Base-by-base conservation (phyloP, 2,113 vertebrate genomes). In the Atractosteus spatula region DNA sequence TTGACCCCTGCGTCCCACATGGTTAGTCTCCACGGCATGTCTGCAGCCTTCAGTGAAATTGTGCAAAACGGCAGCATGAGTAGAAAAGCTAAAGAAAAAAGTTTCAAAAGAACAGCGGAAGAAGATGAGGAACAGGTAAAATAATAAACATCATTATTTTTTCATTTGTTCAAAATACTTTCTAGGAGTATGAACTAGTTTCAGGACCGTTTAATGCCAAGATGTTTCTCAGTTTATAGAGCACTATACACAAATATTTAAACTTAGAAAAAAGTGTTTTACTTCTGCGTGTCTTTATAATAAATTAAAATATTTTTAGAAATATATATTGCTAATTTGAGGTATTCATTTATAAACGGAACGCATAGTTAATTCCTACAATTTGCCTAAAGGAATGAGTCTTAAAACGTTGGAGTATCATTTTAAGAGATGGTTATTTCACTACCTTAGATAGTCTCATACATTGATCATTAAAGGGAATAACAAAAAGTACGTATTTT, bases 1-100 rank as follows among this genome's bases (percentile, higher is more conserved):
- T 63, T 75, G 72, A 81, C 73, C 71, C 16, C 6, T 13, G 43
- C 56, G 55, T 54, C 69, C 78, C 89, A 90, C 87, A 76, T 89
- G 88, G 69, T 66, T 72, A 41, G 54, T 11, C 69, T 55, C 79
- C 61, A 57, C 65, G 55, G 68, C 76, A 73, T 77, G 76, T 14
- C 54, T 68, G 54, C 51, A 14, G 17, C 41, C 13, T 41, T 56
- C 7, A 16, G 3, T 54, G 69, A 65, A 2, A 3, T 44, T 0
- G 11, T 51, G 0, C 41, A 29, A 17, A 71, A 1, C 64, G 14
- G 57, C 3, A 70, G 55, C 3, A 82, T 81, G 81, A 82, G 77
- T 61, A 41, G 41, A 6, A 87, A 83, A 76, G 62, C 65, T 0
- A 66, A 12, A 4, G 54, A 71, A 43, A 86, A 78, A 69, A 74